Conservation (phyloP, 2,888 invertebrate species). For the Drosophila gaucha region DNA sequence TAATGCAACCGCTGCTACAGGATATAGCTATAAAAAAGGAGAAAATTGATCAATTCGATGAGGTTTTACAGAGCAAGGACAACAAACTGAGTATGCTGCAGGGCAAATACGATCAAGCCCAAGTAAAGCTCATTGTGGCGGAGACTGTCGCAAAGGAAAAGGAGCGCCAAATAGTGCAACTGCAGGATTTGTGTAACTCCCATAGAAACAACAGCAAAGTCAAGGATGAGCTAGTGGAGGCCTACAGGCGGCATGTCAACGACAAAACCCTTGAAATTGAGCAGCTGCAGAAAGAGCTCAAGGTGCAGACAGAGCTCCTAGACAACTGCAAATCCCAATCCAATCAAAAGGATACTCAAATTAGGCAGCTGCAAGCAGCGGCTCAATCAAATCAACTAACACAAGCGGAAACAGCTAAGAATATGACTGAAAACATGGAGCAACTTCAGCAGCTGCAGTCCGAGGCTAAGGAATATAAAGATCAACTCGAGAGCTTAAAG, state of each 20-base stretch:
- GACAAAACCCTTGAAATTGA: background rate
- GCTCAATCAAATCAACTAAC: background rate
- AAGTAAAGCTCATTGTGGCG: background rate
- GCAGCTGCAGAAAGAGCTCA: background rate
- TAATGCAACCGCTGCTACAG: slow-evolving; percentile 1
- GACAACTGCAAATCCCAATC: background rate
- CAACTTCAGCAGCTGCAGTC: slow-evolving; percentile 1
- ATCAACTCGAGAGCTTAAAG: no score
- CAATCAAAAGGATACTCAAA: background rate
- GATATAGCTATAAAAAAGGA: slow-evolving; percentile 6
- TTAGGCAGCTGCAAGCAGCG: background rate
- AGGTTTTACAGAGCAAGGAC: background rate
- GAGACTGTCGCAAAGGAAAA: background rate
- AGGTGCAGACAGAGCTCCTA: background rate
- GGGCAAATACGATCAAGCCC: background rate
- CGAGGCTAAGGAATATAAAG: background rate
- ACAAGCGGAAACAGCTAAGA: background rate
- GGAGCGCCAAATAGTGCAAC: slow-evolving; percentile 1
- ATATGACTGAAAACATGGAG: background rate
- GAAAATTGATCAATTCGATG: background rate
- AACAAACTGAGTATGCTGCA: background rate
- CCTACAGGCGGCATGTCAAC: background rate
- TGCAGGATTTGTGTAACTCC: background rate
- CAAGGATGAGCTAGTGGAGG: slow-evolving; percentile 2
- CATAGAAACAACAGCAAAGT: slow-evolving; percentile 6